Percentiles rank a stretch among this genome's conserved stretches.
Conservation (phyloP, 2,797 vertebrate species). For the Crenichthys baileyi region DNA sequence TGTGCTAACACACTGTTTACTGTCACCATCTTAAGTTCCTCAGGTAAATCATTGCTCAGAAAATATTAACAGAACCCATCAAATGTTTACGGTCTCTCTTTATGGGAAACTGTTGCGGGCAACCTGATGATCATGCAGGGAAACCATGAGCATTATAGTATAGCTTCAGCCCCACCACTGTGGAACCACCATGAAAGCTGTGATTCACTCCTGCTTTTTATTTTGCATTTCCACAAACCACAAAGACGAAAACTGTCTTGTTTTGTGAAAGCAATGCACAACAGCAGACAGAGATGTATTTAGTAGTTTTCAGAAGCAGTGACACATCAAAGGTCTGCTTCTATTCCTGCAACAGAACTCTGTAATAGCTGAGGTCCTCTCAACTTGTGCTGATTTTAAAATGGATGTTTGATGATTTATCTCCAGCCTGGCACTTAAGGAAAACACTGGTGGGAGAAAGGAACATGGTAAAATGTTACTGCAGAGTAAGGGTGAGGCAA, state of each 20-base stretch:
- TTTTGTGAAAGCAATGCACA: constrained; percentile 56
- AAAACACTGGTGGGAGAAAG: constrained; percentile 22
- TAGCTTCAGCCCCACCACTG: constrained; percentile 48
- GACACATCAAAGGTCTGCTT: constrained; percentile 46
- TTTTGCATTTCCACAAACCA: constrained; percentile 65
- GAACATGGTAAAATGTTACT: constrained; percentile 26
- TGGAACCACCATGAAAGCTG: constrained; percentile 31
- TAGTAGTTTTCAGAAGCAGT: constrained; percentile 50
- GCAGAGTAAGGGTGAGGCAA: constrained; percentile 27
- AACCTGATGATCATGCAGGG: constrained; percentile 36
- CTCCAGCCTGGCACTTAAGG: constrained; percentile 39
- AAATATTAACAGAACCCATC: too few relatives aligned
- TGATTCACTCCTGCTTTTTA: constrained; percentile 70
- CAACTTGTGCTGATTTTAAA: constrained; percentile 42
- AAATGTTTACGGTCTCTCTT: not conserved
- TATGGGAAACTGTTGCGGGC: constrained; percentile 20
- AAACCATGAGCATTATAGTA: constrained; percentile 38
- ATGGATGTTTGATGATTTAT: constrained; percentile 35
- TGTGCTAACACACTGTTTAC: not conserved
- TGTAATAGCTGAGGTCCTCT: constrained; percentile 1
- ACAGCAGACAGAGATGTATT: constrained; percentile 47
- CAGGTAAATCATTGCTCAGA: too few relatives aligned
- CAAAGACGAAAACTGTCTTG: constrained; percentile 48
- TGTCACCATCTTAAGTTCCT: not conserved
- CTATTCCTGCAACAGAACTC: constrained; percentile 29